Percentiles rank a stretch among this genome's conserved stretches.
Evolutionary conservation across 2,888 invertebrate species (phyloP).

Genomic region (Lasioglossum lativentre): DNA sequence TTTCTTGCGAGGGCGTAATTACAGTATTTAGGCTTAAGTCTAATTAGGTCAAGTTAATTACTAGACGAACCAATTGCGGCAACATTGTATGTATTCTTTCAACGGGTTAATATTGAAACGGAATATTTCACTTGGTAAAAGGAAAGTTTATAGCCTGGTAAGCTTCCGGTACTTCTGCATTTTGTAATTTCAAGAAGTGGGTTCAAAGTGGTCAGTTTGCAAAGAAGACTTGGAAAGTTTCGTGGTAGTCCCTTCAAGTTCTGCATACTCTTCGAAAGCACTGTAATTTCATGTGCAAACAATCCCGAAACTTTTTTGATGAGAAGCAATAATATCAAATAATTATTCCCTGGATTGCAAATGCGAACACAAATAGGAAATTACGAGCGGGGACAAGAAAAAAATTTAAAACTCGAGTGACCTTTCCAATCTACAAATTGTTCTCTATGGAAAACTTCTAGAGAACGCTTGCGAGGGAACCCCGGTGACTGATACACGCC

Average conservation of each 20-base stretch:
- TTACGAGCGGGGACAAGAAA: neutral
- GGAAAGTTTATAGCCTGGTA: constrained; percentile 39
- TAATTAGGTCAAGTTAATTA: constrained; percentile 10
- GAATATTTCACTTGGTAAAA: constrained; percentile 47
- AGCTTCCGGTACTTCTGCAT: constrained; percentile 33
- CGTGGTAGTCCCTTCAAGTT: constrained; percentile 35
- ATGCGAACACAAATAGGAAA: neutral
- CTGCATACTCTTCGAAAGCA: constrained; percentile 31
- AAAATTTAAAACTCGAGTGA: neutral
- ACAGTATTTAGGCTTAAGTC: too few relatives aligned
- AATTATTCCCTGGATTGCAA: constrained; percentile 15
- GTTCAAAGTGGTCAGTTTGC: constrained; percentile 52
- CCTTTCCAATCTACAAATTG: neutral
- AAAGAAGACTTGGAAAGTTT: constrained; percentile 43
- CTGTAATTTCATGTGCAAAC: constrained; percentile 54
- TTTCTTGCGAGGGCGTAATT: too few relatives aligned
- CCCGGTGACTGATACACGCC: too few relatives aligned
- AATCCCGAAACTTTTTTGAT: constrained; percentile 38
- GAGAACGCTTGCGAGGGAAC: neutral
- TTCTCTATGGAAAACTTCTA: neutral
- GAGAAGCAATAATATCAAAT: neutral
- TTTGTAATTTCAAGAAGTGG: constrained; percentile 55
- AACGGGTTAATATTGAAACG: constrained; percentile 23
- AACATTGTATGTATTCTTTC: neutral
- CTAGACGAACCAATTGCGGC: neutral